Evolutionary conservation across 1,140 invertebrate genomes (phyloP).

Genomic region (Drosophila athabasca): DNA sequence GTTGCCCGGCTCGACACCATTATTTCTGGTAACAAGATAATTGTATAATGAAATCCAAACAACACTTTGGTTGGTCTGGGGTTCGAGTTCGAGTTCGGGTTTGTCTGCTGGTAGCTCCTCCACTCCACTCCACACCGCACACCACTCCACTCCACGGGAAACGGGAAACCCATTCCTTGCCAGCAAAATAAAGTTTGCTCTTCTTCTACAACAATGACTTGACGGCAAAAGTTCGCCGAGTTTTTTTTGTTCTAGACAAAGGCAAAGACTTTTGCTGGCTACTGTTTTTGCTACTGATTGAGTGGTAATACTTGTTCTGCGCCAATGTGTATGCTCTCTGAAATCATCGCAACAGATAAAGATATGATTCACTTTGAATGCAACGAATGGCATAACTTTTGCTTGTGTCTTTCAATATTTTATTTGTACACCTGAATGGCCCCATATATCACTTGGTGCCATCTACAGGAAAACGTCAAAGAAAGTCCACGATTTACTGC

Average conservation of each 20-base stretch:
- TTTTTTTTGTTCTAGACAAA: constrained; percentile 43
- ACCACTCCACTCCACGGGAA: constrained; percentile 11
- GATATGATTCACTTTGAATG: too few relatives aligned
- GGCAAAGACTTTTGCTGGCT: constrained; percentile 66
- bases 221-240: constrained; percentile 72
- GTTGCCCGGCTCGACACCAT: constrained; percentile 79
- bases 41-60: constrained; percentile 82
- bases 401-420: too few relatives aligned
- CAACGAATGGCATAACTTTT: too few relatives aligned
- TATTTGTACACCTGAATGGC: too few relatives aligned
- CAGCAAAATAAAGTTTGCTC: constrained; percentile 8
- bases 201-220: constrained; percentile 64
- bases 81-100: too few relatives aligned
- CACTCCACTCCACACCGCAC: too few relatives aligned
- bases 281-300: constrained; percentile 53
- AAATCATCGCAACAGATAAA: too few relatives aligned
- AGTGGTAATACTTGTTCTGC: constrained; percentile 59
- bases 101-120: constrained; percentile 35
- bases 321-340: constrained; percentile 1
- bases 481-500: too few relatives aligned
- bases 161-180: constrained; percentile 10
- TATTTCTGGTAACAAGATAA: constrained; percentile 82
- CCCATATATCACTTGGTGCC: too few relatives aligned
- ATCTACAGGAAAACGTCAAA: too few relatives aligned
- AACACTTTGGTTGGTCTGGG: constrained; percentile 58